Base-by-base conservation (phyloP, 2,113 vertebrate species). In the Atherinomorus stipes region DNA sequence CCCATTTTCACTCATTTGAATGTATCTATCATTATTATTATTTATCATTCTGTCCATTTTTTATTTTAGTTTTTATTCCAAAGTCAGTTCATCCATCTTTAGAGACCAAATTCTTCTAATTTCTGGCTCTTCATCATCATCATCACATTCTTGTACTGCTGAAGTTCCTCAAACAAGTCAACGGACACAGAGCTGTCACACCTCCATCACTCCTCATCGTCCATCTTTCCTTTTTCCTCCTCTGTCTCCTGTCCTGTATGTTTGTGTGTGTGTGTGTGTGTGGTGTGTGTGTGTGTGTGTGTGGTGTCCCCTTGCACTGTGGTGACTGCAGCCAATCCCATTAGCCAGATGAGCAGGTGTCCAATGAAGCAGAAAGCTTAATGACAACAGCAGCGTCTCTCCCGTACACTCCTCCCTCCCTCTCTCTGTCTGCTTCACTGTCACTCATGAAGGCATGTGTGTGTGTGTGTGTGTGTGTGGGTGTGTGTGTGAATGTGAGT, bases 311-410 rank as follows among this genome's bases (percentile, higher is more conserved):
- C 47, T 54, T 22, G 15, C 67, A 54, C 61, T 44, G 63, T 64
- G 31, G 68, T 70, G 85, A 77, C 78, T 90, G 81, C 83, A 86
- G 84, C 87, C 86, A 88, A 90, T 90, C 81, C 90, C 86, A 92
- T 92, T 92, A 91, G 83, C 83, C 89, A 92, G 89, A 89, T 93
- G 91, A 92, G 84, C 84, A 77, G 80, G 67, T 77, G 74, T 85
- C 80, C 88, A 91, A 90, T 87, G 88, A 91, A 89, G 88, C 81
- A 81, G 81, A 91, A 90, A 88, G 84, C 83, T 60, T 81, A 85
- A 87, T 85, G 86, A 88, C 81, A 85, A 89, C 79, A 87, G 64
- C 81, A 70, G 79, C 22, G 10, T 61, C 69, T 66, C 71, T 58
- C 52, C 42, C 50, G 64, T 68, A 71, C 67, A 58, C 65, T 38